Conservation (phyloP, 2,797 vertebrate species). For the Synaphobranchus kaupii region DNA sequence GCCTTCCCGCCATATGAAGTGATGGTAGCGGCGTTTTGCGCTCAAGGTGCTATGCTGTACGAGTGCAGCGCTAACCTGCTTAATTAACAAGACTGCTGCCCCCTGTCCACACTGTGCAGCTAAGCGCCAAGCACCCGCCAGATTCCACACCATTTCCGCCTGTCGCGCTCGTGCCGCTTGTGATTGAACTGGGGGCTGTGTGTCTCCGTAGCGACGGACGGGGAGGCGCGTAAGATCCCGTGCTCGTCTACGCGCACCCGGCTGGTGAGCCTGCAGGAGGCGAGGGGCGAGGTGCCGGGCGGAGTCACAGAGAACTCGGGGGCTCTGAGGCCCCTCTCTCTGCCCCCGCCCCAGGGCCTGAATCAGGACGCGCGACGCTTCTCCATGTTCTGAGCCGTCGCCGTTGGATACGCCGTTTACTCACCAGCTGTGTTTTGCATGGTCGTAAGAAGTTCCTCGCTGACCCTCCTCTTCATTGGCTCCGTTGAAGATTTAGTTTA, state of each 20-base stretch:
- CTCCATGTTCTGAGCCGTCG: slow-evolving; percentile 43
- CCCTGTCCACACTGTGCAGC: background rate
- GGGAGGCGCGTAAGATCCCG: slow-evolving; percentile 46
- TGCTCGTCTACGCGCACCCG: slow-evolving; percentile 40
- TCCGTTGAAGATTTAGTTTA: background rate
- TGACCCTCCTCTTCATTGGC: background rate
- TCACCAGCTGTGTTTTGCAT: background rate
- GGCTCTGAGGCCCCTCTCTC: slow-evolving; percentile 18
- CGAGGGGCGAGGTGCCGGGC: slow-evolving; percentile 36
- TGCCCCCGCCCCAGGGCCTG: slow-evolving; percentile 28
- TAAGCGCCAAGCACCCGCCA: background rate
- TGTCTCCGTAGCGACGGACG: slow-evolving; percentile 55
- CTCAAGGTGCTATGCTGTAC: background rate
- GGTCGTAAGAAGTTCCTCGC: too few relatives aligned
- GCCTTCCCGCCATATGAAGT: background rate
- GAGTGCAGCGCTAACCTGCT: background rate
- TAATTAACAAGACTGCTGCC: background rate
- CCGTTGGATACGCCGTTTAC: background rate
- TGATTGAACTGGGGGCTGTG: slow-evolving; percentile 45
- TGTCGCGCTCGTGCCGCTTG: background rate
- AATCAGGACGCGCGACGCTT: slow-evolving; percentile 40
- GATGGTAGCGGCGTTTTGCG: background rate
- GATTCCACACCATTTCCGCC: background rate
- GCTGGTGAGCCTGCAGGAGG: slow-evolving; percentile 60
- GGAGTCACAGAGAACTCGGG: background rate